Evolutionary conservation across 2,888 invertebrate genomes (phyloP).

Genomic region (Lasius platythorax): DNA sequence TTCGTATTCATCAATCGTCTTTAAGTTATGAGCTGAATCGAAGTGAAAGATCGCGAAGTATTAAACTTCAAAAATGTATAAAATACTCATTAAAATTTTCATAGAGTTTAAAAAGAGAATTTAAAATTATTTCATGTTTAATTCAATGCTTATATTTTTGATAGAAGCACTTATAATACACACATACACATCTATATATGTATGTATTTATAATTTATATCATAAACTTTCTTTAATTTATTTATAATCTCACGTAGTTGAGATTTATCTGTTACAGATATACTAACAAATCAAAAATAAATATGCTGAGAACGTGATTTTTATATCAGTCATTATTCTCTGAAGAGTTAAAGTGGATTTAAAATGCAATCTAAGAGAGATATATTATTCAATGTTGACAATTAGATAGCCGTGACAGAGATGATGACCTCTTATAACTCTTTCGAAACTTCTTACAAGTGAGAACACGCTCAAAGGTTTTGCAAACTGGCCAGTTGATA

Average conservation of each 20-base stretch:
- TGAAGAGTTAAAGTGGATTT: background rate
- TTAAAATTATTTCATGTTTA: background rate
- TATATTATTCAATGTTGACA: background rate
- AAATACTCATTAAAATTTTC: background rate
- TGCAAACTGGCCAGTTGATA: background rate
- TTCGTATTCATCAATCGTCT: background rate
- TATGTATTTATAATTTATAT: background rate
- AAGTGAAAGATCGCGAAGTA: background rate
- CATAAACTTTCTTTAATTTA: background rate
- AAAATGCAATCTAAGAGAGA: background rate
- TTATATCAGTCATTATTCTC: background rate
- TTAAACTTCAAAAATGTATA: background rate
- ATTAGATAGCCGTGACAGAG: background rate
- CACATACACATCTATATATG: background rate
- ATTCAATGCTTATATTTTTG: background rate
- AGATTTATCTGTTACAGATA: background rate
- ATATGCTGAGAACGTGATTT: background rate
- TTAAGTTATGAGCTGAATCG: background rate
- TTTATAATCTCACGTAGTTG: background rate
- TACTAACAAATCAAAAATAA: background rate
- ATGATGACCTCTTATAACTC: background rate
- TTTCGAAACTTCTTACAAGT: background rate
- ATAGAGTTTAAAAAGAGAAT: background rate
- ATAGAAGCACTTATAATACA: background rate
- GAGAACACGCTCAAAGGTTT: background rate